Evolutionary conservation across 1,140 invertebrate genomes (phyloP), one percentile per base, ranked within the genome.

Genomic region (Probaryconus sp.): DNA sequence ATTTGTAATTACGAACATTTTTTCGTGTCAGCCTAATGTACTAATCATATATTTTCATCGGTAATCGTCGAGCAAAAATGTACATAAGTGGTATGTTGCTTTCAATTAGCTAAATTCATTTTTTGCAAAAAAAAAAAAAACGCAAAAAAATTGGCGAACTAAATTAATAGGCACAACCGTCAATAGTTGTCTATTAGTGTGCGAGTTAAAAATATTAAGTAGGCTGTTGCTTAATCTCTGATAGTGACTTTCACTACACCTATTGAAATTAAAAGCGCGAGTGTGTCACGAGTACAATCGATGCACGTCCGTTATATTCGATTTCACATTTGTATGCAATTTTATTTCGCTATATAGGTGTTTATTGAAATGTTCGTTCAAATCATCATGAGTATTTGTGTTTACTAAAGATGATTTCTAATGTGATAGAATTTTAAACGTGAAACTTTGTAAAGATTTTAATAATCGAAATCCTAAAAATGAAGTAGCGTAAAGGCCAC

Each of bases 211-310:
- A 56, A 48, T 50, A 42, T 2, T 11, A 21, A 38, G 13, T 51
- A 51, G 11, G n/a, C 24, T 50, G 50, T 71, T 63, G 40, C 48
- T 50, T 56, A 48, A 35, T 42, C 47, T 26, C 30, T 11, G 18
- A 26, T 48, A 47, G 21, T 11, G 18, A 71, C 67, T 71, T 71
- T 71, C 67, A 71, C 67, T 47, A 11, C n/a, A 18, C n/a, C 40
- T 28, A 37, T 37, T 43, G 60, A 63, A 31, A 24, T 26, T 42
- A 20, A 9, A 38, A 28, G 31, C 7, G 7, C 7, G 21, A 24
- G 21, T 24, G 7, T 24, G 21, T 24, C 21, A 24, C 7, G 7
- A 24, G 21, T 4, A 24, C 3, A 24, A 24, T 24, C 3, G 3
- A 24, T 3, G 3, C 21, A 24, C 21, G 21, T 4, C 21, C 7